Base-by-base conservation (phyloP, 2,888 invertebrate species). In the Campoletis raptor region DNA sequence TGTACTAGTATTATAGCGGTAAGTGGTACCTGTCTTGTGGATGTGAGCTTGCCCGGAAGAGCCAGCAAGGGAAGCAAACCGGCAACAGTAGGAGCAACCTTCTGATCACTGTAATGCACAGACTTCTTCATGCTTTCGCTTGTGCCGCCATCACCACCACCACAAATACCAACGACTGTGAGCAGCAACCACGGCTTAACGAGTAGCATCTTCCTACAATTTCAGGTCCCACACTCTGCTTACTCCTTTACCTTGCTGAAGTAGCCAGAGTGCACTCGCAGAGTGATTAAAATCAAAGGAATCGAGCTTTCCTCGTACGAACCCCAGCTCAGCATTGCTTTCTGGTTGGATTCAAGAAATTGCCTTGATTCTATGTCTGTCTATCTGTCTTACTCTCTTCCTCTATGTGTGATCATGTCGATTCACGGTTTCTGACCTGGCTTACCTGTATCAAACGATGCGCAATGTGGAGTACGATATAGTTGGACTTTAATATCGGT, bases 1-100 rank as follows among this genome's bases (percentile, higher is more conserved):
- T 91, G 91, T 90, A 89, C 89, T 90, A 91, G 91, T 90, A 92
- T 76, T 73, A 92, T 90, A 91, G 91, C 90, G 90, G 90, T 92
- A 93, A 93, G 92, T 91, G 90, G 89, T 91, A 91, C 88, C 90
- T 91, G 90, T 91, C 90, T 89, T 89, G 37, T 85, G 86, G 89
- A 88, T 89, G 89, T 88, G 89, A 90, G 89, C 79, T 82, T 84
- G 69, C 88, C 87, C 83, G 88, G 88, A 88, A 87, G 87, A 81
- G 81, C 61, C 67, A 66, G 81, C 77, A 79, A 81, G 69, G 78
- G 67, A 81, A 78, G 81, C 81, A 78, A 77, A 78, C 67, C 66
- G 57, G 77, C 67, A 70, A 42, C 67, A 81, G 67, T 54, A 72
- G 70, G 7, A 69, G 52, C 69, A 45, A 24, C 61, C 74, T 73